Base-by-base conservation (phyloP, 2,888 invertebrate species). In the Drosophila putrida region DNA sequence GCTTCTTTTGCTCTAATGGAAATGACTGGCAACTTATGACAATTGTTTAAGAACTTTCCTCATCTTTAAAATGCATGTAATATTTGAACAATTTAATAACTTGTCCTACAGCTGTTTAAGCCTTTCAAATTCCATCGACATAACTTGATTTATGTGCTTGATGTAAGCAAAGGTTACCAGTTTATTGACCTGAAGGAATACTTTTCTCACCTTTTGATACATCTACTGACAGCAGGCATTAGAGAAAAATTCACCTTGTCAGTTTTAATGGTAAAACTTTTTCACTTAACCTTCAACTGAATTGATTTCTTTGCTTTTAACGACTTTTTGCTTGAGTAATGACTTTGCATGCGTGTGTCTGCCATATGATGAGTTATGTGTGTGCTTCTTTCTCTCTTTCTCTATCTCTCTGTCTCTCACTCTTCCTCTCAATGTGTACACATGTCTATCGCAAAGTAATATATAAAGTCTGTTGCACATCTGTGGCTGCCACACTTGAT, bases 291-390 rank as follows among this genome's bases (percentile, higher is more conserved):
- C 80, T 77, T 82, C 69, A 75, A 71, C 55, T 82, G 75, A 82
- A 81, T 81, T 81, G 80, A 81, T 81, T 81, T 75, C 61, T 74
- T 78, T 46, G 71, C 65, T 62, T 68, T 68, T 82, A 86, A 80
- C 82, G 80, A 80, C 80, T 83, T 81, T 81, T 64, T 65, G 72
- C 80, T 62, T 80, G 84, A 80, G 84, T 78, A 80, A 80, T 80
- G 84, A 78, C 84, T 86, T 86, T 78, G 78, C 87, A 82, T 78
- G 87, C 78, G 75, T 43, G n/a, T 41, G 61, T 74, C 68, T 71
- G 71, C 74, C 75, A 71, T 54, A 77, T 71, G 68, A 77, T 79
- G 79, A 79, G 77, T 79, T 77, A 75, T 79, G 75, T 63, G 60
- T 59, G 59, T 49, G 53, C 25, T 44, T 44, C 20, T 20, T 20